These are phyloP conservation scores for Trinorchestia longiramus DNA, from an alignment of 1,140 invertebrate genomes.

Conservation along the genomic window DNA sequence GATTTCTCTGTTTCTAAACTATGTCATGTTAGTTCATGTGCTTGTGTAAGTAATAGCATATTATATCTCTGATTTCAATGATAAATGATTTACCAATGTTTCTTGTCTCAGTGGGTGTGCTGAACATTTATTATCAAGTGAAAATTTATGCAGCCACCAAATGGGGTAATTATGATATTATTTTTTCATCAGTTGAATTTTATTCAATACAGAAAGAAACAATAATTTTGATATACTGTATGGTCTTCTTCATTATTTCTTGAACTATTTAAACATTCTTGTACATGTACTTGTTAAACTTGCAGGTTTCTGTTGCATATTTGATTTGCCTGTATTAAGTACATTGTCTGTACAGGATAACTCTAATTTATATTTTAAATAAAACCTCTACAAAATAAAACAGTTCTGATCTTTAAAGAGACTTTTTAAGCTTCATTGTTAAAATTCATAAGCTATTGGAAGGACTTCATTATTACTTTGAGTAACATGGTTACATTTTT, in stretches of 20 bases:
- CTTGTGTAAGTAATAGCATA: no score
- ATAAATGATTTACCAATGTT: no score
- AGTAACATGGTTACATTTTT: not conserved
- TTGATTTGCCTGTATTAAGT: not conserved
- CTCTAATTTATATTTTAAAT: not conserved
- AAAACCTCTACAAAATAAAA: not conserved
- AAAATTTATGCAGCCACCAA: no score
- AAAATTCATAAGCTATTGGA: not conserved
- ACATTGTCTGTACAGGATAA: not conserved
- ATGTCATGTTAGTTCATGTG: no score
- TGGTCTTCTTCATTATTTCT: not conserved
- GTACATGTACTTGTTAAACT: not conserved
- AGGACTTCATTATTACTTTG: not conserved
- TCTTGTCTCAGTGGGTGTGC: no score
- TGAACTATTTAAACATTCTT: not conserved
- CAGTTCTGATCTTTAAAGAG: not conserved
- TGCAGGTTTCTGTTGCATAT: not conserved
- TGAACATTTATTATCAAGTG: no score
- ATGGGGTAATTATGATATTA: no score
- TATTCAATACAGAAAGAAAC: no score
- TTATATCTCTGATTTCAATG: no score
- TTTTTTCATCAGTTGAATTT: no score
- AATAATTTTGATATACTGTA: no score
- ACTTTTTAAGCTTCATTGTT: not conserved
- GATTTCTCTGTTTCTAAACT: no score